A percentile compares a stretch with the other conserved stretches of the same genome.
phyloP scores from a whole-genome alignment of 2,797 vertebrate genomes.

The Myotis findleyi region DNA sequence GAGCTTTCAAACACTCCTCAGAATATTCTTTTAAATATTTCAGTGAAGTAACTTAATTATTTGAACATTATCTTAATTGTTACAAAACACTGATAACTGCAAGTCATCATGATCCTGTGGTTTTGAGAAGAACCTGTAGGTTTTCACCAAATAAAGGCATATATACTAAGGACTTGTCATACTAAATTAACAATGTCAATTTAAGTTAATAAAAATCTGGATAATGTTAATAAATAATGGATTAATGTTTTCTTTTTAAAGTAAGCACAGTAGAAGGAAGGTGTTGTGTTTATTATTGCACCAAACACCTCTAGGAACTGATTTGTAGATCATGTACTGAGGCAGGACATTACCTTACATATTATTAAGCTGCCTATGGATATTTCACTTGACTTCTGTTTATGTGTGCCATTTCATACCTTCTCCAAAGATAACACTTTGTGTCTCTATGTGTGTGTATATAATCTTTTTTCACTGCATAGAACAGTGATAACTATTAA shows the following conservation, averaged over 20 bases:
- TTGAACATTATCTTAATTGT: slow-evolving; percentile 84
- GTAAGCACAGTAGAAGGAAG: not conserved
- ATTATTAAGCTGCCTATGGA: not conserved
- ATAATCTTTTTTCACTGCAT: not conserved
- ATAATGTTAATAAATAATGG: no score
- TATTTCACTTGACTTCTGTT: slow-evolving; percentile 1
- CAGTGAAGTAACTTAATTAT: slow-evolving; percentile 81
- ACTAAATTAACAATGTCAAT: slow-evolving; percentile 68
- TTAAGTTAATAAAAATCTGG: slow-evolving; percentile 81
- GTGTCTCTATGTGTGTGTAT: accelerated
- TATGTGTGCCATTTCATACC: not conserved
- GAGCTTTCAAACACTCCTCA: slow-evolving; percentile 82
- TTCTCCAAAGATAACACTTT: not conserved
- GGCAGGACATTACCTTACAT: not conserved
- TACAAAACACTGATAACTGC: slow-evolving; percentile 82
- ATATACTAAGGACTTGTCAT: slow-evolving; percentile 69
- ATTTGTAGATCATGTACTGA: not conserved
- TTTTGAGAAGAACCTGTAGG: slow-evolving; percentile 79
- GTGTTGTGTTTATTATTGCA: not conserved
- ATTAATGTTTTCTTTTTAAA: slow-evolving; percentile 53
- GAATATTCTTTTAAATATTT: slow-evolving; percentile 80
- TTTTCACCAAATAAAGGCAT: slow-evolving; percentile 79
- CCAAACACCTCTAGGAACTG: not conserved
- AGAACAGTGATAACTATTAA: not conserved
- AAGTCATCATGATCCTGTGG: slow-evolving; percentile 70